These are phyloP conservation scores for Murina feae DNA, from an alignment of 2,113 vertebrate species.

Conservation along the genomic window DNA sequence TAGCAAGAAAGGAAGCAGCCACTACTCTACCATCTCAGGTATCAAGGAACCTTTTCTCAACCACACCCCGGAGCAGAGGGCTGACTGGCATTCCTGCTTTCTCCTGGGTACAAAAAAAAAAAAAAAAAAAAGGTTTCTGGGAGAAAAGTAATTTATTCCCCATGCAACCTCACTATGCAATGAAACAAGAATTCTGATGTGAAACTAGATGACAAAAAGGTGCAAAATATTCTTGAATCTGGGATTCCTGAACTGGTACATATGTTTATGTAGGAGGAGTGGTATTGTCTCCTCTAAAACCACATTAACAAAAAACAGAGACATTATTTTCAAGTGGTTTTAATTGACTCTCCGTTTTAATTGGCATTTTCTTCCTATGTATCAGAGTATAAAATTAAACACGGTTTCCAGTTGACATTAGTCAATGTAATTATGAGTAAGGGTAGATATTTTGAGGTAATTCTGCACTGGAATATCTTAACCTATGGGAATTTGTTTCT, in stretches of 20 bases:
- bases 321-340: not conserved
- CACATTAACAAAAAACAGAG: not conserved
- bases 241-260: not conserved
- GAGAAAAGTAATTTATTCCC: not conserved
- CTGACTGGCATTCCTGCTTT: not conserved
- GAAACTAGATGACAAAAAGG: not conserved
- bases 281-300: not conserved
- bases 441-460: not conserved
- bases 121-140: not conserved
- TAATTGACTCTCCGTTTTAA: not conserved
- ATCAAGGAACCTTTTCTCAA: not conserved
- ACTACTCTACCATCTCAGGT: not conserved
- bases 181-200: not conserved
- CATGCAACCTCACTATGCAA: not conserved
- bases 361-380: not conserved
- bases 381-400: not conserved
- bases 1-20: not conserved
- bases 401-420: not conserved
- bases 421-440: not conserved
- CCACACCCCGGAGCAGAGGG: not conserved
- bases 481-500: not conserved
- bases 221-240: slow-evolving; percentile 19
- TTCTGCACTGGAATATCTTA: not conserved
- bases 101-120: not conserved
- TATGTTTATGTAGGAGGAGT: not conserved